Base-by-base conservation (phyloP, 2,797 vertebrate species). In the Pogoniulus pusillus region DNA sequence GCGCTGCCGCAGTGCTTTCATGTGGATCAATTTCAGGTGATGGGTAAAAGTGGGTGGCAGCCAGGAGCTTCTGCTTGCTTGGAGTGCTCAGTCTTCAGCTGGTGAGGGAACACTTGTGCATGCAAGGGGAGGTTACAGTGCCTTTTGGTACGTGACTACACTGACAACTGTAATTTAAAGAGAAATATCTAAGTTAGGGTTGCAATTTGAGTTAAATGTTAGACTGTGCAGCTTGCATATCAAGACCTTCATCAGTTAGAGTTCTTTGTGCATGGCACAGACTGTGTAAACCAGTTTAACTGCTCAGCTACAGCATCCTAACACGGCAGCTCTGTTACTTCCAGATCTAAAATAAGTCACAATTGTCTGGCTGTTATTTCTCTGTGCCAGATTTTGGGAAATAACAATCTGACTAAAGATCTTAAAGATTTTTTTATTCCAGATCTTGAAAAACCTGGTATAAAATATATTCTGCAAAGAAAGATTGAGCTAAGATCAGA, bases 61-160 rank as follows among this genome's bases (percentile, higher is more conserved):
- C 6, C 26, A 14, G 5, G 7, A 58, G 63, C 23, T 64, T 89
- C 14, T 35, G 2, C 29, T 75, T 0, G 0, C 20, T 54, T 27
- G 29, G 17, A 89, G 35, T 6, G 45, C 11, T 17, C 30, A 72
- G 12, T 8, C 22, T 75, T 3, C 2, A 69, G 41, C 55, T 37
- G 13, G 9, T 51, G 37, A 55, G n/a, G 16, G 53, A 66, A 35
- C 20, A 35, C 20, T 70, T 69, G 13, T 39, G 32, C 4, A 27
- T 43, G 24, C 8, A 55, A 63, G 16, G 12, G 30, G 6, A 34
- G 2, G 16, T 23, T 54, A 29, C 5, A 10, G 8, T 30, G 15
- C 9, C 12, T 63, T 76, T 43, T 77, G 19, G 29, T n/a, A 66
- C 37, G 14, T 27, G 66, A 37, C 63, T 55, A 54, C 29, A 54